These are phyloP conservation scores for Caerostris extrusa DNA, from an alignment of 1,140 invertebrate genomes.

Conservation along the genomic window DNA sequence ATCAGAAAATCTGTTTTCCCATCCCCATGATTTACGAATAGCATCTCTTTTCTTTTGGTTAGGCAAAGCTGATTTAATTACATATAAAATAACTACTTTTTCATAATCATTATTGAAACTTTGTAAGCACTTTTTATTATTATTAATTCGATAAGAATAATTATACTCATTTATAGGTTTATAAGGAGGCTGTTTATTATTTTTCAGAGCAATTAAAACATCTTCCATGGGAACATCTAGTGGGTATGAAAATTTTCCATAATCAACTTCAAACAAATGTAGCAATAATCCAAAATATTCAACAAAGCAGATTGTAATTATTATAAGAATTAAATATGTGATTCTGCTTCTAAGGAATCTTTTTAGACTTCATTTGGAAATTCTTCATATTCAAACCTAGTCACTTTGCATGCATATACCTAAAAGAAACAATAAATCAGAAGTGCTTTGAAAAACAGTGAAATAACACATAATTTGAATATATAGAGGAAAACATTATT, in stretches of 20 bases:
- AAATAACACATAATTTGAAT: too few relatives aligned
- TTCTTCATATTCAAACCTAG: not conserved
- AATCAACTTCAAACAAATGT: conserved; percentile 87
- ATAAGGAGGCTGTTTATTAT: not conserved
- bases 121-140: conserved; percentile 79
- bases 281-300: conserved; percentile 87
- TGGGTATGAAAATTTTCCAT: conserved; percentile 87
- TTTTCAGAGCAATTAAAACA: conserved; percentile 80
- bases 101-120: conserved; percentile 60
- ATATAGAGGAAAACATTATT: too few relatives aligned
- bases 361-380: not conserved
- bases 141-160: conserved; percentile 79
- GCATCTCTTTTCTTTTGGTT: conserved; percentile 87
- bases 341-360: not conserved
- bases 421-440: too few relatives aligned
- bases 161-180: conserved; percentile 80
- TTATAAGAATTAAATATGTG: not conserved
- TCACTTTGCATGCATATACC: too few relatives aligned
- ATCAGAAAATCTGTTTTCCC: conserved; percentile 89
- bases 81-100: conserved; percentile 80
- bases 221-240: conserved; percentile 82
- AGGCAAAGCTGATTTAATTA: conserved; percentile 91
- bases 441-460: too few relatives aligned
- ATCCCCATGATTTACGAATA: conserved; percentile 93
- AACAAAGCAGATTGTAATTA: conserved; percentile 80